Evolutionary conservation across 2,113 vertebrate species (phyloP).

Genomic region (Chauna torquata): DNA sequence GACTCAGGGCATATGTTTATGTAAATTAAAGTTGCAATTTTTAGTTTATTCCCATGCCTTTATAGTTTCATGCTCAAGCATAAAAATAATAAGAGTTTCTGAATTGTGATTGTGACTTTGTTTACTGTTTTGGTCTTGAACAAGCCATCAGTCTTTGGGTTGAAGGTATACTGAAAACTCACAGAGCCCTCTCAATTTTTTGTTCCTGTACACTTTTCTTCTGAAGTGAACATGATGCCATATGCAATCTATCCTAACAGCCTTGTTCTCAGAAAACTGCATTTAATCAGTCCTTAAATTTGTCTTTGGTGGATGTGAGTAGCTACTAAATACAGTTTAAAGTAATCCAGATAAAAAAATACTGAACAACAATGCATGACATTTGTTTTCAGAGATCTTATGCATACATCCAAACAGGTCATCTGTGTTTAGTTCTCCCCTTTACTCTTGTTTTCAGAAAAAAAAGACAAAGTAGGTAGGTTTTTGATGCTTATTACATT

Average conservation of each 20-base stretch:
- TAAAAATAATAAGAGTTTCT: neutral
- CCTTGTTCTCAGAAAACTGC: neutral
- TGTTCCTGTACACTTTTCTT: neutral
- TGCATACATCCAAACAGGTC: neutral
- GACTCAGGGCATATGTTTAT: neutral
- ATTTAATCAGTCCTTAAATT: neutral
- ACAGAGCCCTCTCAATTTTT: neutral
- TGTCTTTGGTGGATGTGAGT: neutral
- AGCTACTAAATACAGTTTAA: neutral
- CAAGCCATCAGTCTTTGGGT: neutral
- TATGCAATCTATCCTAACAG: neutral
- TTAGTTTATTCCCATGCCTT: neutral
- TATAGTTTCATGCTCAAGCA: neutral
- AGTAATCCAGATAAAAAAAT: neutral
- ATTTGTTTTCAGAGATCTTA: neutral
- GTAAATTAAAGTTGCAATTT: neutral
- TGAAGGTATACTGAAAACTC: neutral
- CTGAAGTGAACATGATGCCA: neutral
- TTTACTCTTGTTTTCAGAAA: neutral
- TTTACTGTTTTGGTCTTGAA: neutral
- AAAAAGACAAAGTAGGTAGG: neutral
- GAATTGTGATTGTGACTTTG: neutral
- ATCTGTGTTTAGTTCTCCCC: neutral
- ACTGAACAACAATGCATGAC: rapidly evolving
- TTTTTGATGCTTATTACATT: neutral